Conservation (phyloP, 1,140 invertebrate genomes). For the Eupeodes corollae region DNA sequence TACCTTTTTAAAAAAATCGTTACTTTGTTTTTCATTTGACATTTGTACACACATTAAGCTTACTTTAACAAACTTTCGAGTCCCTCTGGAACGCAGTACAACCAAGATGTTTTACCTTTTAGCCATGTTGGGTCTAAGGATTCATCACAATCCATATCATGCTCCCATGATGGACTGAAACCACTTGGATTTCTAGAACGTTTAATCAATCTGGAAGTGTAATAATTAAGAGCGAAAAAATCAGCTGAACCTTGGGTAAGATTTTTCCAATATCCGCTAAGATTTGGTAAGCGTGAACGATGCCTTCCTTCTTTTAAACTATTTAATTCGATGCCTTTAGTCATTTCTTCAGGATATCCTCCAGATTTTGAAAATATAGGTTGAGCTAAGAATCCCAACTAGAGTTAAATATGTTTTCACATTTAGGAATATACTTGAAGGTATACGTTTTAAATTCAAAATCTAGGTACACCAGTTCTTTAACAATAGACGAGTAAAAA, state of each 20-base stretch:
- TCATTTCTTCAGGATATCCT: conserved; percentile 51
- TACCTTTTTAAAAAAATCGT: conserved; percentile 40
- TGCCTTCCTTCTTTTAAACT: conserved; percentile 42
- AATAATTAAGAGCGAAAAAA: conserved; percentile 49
- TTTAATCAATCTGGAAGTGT: conserved; percentile 38
- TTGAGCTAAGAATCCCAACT: conserved; percentile 52
- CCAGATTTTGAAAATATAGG: conserved; percentile 48
- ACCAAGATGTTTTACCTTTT: conserved; percentile 27
- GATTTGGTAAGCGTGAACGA: conserved; percentile 40
- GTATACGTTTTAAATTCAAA: too few relatives aligned
- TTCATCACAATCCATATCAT: conserved; percentile 31
- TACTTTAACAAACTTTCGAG: conserved; percentile 44
- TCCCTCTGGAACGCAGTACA: conserved; percentile 16
- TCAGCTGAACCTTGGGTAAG: conserved; percentile 42
- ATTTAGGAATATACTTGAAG: too few relatives aligned
- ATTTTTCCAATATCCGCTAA: conserved; percentile 18
- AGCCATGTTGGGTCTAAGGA: conserved; percentile 37
- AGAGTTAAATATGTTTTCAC: too few relatives aligned
- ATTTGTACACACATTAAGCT: too few relatives aligned
- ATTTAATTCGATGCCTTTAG: conserved; percentile 40
- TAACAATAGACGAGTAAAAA: background rate
- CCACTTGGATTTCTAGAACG: conserved; percentile 10
- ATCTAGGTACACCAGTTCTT: too few relatives aligned
- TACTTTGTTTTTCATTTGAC: background rate
- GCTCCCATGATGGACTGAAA: conserved; percentile 23